Percentiles rank a stretch among this genome's conserved stretches.
These are phyloP conservation scores for Dryas iulia DNA, from an alignment of 1,140 invertebrate genomes.

Conservation along the genomic window DNA sequence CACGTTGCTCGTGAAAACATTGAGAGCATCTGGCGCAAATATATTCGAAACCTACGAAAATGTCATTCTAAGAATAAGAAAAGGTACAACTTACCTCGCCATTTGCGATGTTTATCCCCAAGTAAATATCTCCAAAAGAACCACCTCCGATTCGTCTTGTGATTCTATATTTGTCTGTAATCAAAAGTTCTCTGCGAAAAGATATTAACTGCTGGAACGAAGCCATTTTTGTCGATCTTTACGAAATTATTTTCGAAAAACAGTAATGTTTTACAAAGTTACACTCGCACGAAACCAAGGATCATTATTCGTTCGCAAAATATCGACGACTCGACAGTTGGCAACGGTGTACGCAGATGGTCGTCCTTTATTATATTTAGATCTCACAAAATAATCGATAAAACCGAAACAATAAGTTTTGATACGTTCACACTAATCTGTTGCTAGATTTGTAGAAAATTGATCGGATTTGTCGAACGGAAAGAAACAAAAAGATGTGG, in stretches of 20 bases:
- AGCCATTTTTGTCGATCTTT: conserved; percentile 37
- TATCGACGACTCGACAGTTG: conserved; percentile 28
- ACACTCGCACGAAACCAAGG: conserved; percentile 40
- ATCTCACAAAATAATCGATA: conserved; percentile 27
- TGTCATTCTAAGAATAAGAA: background rate
- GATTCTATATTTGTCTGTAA: conserved; percentile 96
- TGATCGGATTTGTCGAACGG: conserved; percentile 34
- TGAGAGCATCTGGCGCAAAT: background rate
- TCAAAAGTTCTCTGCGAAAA: conserved; percentile 58
- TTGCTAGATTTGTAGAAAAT: conserved; percentile 38
- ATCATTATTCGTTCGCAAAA: conserved; percentile 34
- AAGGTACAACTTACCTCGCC: conserved; percentile 87
- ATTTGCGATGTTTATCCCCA: conserved; percentile 97
- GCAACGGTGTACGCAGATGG: conserved; percentile 33
- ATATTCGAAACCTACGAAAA: background rate
- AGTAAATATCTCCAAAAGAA: conserved; percentile 99
- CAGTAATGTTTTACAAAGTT: conserved; percentile 9
- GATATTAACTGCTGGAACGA: conserved; percentile 43
- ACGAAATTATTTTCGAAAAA: conserved; percentile 11
- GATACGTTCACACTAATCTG: conserved; percentile 51
- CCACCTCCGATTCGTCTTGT: conserved; percentile 98
- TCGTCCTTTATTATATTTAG: conserved; percentile 13
- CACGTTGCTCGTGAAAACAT: background rate
- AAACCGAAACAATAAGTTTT: conserved; percentile 33
- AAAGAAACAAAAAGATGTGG: conserved; percentile 50